Evolutionary conservation across 2,888 invertebrate species (phyloP).

Genomic region (Sisyra terminalis): DNA sequence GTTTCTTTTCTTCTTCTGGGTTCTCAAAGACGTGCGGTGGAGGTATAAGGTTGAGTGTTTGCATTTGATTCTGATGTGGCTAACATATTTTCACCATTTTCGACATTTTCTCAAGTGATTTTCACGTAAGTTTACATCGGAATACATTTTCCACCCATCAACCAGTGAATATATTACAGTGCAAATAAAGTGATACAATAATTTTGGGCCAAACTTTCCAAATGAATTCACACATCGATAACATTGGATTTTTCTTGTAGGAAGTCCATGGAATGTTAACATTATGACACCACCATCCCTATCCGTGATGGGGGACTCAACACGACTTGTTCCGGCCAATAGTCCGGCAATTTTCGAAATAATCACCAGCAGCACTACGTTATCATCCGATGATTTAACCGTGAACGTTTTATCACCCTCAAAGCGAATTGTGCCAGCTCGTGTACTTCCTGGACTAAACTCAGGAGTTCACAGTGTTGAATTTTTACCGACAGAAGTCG

Average conservation of each 20-base stretch:
- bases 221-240: not conserved
- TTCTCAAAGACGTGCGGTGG: too few relatives aligned
- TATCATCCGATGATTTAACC: slow-evolving; percentile 36
- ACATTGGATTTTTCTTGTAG: slow-evolving; percentile 31
- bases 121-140: too few relatives aligned
- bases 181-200: not conserved
- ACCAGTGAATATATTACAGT: too few relatives aligned
- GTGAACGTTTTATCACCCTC: slow-evolving; percentile 68
- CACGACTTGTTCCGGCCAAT: slow-evolving; percentile 79
- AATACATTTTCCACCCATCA: too few relatives aligned
- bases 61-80: too few relatives aligned
- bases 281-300: slow-evolving; percentile 65
- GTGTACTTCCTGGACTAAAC: slow-evolving; percentile 66
- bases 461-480: slow-evolving; percentile 76
- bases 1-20: too few relatives aligned
- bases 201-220: too few relatives aligned
- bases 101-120: too few relatives aligned
- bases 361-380: slow-evolving; percentile 41
- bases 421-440: slow-evolving; percentile 64
- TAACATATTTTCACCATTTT: too few relatives aligned
- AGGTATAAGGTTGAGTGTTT: too few relatives aligned
- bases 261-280: slow-evolving; percentile 89
- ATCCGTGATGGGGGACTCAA: slow-evolving; percentile 74
- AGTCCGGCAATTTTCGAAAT: slow-evolving; percentile 81
- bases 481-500: slow-evolving; percentile 86